Evolutionary conservation across 2,113 vertebrate genomes (phyloP).

Genomic region (Circaetus cinerascens): DNA sequence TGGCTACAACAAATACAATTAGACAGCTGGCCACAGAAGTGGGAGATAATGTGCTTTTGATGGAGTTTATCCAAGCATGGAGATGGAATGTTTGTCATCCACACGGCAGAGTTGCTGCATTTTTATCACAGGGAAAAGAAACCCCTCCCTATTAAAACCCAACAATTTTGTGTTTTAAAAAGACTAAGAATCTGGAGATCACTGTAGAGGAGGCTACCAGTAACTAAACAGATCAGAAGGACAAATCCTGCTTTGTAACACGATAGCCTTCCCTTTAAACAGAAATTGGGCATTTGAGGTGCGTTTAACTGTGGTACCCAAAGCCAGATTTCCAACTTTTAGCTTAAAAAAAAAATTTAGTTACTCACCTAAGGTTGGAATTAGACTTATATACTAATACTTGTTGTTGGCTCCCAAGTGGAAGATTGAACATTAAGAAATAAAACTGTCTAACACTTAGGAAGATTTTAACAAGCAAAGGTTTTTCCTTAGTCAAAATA

Average conservation of each 20-base stretch:
- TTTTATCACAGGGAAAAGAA: conserved; percentile 64
- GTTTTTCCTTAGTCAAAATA: neutral
- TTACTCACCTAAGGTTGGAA: neutral
- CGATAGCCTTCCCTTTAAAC: neutral
- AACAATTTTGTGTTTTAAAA: conserved; percentile 46
- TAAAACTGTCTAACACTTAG: neutral
- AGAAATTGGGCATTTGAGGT: neutral
- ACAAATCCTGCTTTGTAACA: neutral
- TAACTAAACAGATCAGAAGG: neutral
- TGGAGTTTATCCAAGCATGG: conserved; percentile 96
- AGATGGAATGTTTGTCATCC: conserved; percentile 86
- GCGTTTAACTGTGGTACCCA: neutral
- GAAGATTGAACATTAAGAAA: neutral
- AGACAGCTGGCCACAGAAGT: conserved; percentile 83
- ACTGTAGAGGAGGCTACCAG: neutral
- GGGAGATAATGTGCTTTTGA: conserved; percentile 96
- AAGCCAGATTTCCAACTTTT: neutral
- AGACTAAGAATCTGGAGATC: neutral
- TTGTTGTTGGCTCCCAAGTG: neutral
- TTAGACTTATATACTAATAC: neutral
- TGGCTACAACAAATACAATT: conserved; percentile 93
- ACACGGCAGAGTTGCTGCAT: conserved; percentile 46
- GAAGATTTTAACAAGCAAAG: neutral
- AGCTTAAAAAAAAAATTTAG: neutral
- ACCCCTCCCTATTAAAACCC: neutral